Base-by-base conservation (phyloP, 2,888 invertebrate species). In the Rhingia rostrata region DNA sequence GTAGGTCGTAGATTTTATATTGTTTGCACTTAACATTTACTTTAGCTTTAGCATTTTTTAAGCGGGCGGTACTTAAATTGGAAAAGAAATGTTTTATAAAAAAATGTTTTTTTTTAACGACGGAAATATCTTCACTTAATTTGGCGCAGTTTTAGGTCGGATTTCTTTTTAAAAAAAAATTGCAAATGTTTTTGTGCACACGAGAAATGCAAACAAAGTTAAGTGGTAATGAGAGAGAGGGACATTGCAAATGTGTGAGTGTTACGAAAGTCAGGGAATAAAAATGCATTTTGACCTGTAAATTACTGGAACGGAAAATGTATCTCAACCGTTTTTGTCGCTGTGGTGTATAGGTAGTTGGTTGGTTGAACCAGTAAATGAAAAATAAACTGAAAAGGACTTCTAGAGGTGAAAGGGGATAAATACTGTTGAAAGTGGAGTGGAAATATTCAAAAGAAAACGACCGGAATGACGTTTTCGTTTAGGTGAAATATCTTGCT, bases 41-140 rank as follows among this genome's bases (percentile, higher is more conserved):
- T 70, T 80, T 60, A 56, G 67, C 12, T 7, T 72, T 56, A 35
- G 22, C 22, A 22, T 22, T 22, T 22, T n/a, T 22, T 74, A 10
- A 30, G 4, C 39, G 32, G 49, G 9, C 3, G 45, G 32, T 39
- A 39, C 63, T 70, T 75, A 58, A 58, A 58, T 7, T 33, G 39
- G 10, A 51, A 49, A 53, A 63, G 45, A 64, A 47, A 22, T 22
- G 22, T 22, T 22, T 22, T 22, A 22, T 22, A 22, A 22, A 22
- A n/a, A 22, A 22, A 22, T 22, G 22, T 22, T 22, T 22, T 22
- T 22, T 22, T 22, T 22, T 22, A 22, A 12, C 12, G 63, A 78
- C 58, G 64, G 79, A 84, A 74, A 79, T 70, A 80, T 79, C 79
- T 73, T 78, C 73, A 78, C 83, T 83, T 73, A 83, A 83, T 83